Evolutionary conservation across 2,797 vertebrate genomes (phyloP).

Genomic region (Galagoides demidoff): DNA sequence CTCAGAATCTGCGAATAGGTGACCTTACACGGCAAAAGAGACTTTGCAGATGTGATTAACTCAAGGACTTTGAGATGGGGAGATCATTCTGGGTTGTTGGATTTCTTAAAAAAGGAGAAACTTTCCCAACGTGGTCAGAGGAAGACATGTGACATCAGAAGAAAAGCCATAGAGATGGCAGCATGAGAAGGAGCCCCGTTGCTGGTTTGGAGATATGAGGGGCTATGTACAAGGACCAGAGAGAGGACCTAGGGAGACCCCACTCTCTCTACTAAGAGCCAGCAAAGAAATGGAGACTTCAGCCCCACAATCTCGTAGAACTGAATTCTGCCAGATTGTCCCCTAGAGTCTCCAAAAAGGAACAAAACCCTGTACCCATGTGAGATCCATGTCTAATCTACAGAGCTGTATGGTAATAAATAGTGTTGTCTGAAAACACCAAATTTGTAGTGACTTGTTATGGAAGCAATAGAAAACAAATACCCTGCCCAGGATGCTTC

Average conservation of each 20-base stretch:
- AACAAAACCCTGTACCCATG: not conserved
- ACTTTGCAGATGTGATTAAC: not conserved
- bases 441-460: not conserved
- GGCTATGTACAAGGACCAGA: not conserved
- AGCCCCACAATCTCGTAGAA: not conserved
- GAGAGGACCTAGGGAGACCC: not conserved
- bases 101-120: not conserved
- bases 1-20: not conserved
- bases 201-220: not conserved
- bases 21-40: not conserved
- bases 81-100: not conserved
- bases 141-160: not conserved
- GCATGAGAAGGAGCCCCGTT: rapidly evolving
- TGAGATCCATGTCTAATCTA: not conserved
- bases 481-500: not conserved
- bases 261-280: not conserved
- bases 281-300: not conserved
- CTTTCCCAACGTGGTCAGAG: not conserved
- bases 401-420: not conserved
- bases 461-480: not conserved
- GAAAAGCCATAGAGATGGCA: not conserved
- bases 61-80: not conserved
- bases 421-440: not conserved
- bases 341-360: not conserved
- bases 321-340: not conserved